Base-by-base conservation (phyloP, 1,140 invertebrate genomes). In the Wasmannia auropunctata region DNA sequence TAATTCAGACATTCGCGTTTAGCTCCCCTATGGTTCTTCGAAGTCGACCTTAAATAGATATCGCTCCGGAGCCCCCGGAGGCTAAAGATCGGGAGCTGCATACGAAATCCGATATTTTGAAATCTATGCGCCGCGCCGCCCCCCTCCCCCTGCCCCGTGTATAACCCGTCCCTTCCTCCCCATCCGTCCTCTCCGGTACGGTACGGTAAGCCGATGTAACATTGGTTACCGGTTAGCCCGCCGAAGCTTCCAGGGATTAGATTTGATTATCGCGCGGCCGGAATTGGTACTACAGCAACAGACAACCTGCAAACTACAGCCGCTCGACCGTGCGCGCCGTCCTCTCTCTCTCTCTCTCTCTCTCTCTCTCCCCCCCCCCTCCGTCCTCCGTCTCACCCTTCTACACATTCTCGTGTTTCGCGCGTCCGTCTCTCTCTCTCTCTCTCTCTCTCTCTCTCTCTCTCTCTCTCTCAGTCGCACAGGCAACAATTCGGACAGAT, bases 211-310 rank as follows among this genome's bases (percentile, higher is more conserved):
- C 91, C 80, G 84, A 91, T 88, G 86, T 91, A 91, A 92, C 91
- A 91, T 92, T 84, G 91, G 90, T 90, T 85, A 87, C 89, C 88
- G 91, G 88, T 91, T 91, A 90, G 62, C 60, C 56, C 83, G 62
- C 56, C 84, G 89, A 88, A 91, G 89, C 90, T 91, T 88, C 54
- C 34, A 40, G 37, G 89, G 89, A 93, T 93, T 92, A 92, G 90
- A 94, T 94, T 94, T 92, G 91, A 94, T 94, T 93, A 94, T 90
- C 77, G 60, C 75, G 76, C 79, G 74, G 56, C 62, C 72, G 67
- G 84, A 86, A 70, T 62, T 87, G 51, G 43, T 77, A 31, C 80
- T 65, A 19, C 22, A 72, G 65, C 79, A 72, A 83, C 67, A 43
- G 79, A 81, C 77, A 56, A 70, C 65, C 65, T 81, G 65, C 67